Evolutionary conservation across 1,140 invertebrate genomes (phyloP), one percentile per base, ranked within the genome.

Genomic region (Nasonia longicornis): DNA sequence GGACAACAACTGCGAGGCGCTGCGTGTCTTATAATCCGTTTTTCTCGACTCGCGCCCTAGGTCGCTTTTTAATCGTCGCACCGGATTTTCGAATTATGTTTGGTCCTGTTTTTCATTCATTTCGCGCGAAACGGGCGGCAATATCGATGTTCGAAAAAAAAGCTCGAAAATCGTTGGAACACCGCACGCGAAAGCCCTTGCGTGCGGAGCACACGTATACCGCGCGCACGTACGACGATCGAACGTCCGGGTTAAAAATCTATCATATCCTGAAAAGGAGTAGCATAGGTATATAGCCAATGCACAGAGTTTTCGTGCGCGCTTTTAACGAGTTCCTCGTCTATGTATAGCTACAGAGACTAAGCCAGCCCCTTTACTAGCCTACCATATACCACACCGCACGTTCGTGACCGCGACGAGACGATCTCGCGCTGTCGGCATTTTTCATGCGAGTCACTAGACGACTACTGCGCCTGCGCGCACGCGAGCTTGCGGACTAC

Each of bases 231-330:
- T 14, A 22, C 31, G 16, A 11, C 52, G 71, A 74, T 74, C 70
- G 72, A 80, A 74, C 69, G 42, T 31, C 20, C 77, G 48, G 72
- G 16, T 70, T 70, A 63, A 81, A 76, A 75, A 67, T 81, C 79
- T 35, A 75, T 81, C 64, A 58, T 70, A 38, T 67, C 79, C 42
- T 45, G 74, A 42, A 67, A 67, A 78, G 73, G 80, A 58, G 52
- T 58, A 58, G 52, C 20, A 35, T 20, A 20, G 20, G 3, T n/a
- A 58, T 58, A 58, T 58, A 58, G 52, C 20, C 16, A 4, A 16
- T 16, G 52, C 6, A 58, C 3, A n/a, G 70, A 82, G 75, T 73
- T 77, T 77, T 77, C 80, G 79, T 81, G 79, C 79, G 38, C 79
- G 72, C 63, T 63, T 76, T 69, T 70, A 81, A 76, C 79, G 79